phyloP scores from a whole-genome alignment of 2,113 vertebrate species.

The Sylvietta virens region DNA sequence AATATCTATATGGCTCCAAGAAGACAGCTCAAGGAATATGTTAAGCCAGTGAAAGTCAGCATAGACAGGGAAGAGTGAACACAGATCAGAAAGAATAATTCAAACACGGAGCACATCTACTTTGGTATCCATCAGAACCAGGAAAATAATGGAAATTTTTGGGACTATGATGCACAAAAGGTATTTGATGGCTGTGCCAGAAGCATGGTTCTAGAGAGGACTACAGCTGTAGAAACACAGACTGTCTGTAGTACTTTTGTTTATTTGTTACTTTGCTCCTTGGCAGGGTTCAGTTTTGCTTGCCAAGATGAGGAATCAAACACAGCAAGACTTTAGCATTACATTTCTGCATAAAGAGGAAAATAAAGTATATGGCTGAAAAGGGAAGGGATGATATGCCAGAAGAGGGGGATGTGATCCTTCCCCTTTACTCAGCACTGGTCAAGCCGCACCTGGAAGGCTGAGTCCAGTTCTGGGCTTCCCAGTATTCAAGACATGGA shows the following conservation, averaged over 20 bases:
- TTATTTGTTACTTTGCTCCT: background rate
- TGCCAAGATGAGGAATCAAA: background rate
- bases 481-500: rapidly evolving
- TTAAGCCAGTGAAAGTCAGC: background rate
- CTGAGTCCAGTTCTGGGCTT: background rate
- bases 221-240: background rate
- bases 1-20: background rate
- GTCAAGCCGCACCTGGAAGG: background rate
- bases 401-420: background rate
- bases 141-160: background rate
- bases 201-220: background rate
- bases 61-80: background rate
- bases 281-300: background rate
- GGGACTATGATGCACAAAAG: background rate
- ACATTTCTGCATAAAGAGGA: background rate
- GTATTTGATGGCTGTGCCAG: background rate
- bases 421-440: background rate
- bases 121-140: background rate
- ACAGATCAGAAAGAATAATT: background rate
- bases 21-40: background rate
- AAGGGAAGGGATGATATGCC: background rate
- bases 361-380: background rate
- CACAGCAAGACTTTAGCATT: background rate
- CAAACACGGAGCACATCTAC: rapidly evolving
- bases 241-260: background rate